phyloP scores from a whole-genome alignment of 2,888 invertebrate species.

The Cantharis rustica region DNA sequence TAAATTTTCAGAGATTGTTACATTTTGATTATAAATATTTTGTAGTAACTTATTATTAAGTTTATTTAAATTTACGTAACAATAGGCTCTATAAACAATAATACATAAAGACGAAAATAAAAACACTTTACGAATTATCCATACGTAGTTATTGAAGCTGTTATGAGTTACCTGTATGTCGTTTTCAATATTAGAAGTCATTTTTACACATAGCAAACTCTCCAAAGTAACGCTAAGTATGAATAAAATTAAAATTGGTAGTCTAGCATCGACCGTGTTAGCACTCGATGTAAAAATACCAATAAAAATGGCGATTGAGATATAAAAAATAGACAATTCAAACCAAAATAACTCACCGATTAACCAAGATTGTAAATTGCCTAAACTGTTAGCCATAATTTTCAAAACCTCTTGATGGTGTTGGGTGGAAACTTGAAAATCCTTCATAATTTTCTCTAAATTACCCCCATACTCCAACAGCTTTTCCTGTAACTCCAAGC shows the following conservation, averaged over 20 bases:
- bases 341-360: slow-evolving; percentile 68
- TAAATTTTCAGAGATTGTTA: neutral
- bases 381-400: slow-evolving; percentile 61
- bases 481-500: slow-evolving; percentile 57
- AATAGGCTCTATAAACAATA: neutral
- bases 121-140: neutral
- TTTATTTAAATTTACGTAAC: neutral
- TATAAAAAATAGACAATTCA: slow-evolving; percentile 66
- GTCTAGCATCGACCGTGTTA: slow-evolving; percentile 61
- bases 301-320: slow-evolving; percentile 57
- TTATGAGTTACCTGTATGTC: neutral
- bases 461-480: slow-evolving; percentile 60
- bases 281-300: slow-evolving; percentile 63
- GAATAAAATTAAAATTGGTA: slow-evolving; percentile 61
- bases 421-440: slow-evolving; percentile 57
- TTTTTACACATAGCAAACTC: slow-evolving; percentile 49
- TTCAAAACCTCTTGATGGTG: slow-evolving; percentile 63
- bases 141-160: neutral
- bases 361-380: slow-evolving; percentile 63
- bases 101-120: neutral
- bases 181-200: neutral
- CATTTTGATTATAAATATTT: neutral
- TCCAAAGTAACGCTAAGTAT: slow-evolving; percentile 60
- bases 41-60: neutral
- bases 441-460: slow-evolving; percentile 60